Evolutionary conservation across 2,113 vertebrate species (phyloP).

Genomic region (Xyliphius kryptos): DNA sequence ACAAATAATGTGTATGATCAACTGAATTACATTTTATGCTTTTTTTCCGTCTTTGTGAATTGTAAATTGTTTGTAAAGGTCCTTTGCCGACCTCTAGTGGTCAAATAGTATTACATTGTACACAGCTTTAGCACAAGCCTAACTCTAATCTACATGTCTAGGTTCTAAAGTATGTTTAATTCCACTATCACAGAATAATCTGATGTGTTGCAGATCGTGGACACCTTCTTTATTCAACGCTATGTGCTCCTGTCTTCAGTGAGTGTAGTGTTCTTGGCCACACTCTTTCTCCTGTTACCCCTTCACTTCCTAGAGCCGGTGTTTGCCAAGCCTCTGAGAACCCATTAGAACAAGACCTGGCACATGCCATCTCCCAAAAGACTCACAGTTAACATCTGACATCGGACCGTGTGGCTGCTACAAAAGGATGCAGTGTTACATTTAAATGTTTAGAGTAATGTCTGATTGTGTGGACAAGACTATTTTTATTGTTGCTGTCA

Average conservation of each 20-base stretch:
- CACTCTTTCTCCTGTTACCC: constrained; percentile 75
- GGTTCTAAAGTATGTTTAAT: too few relatives aligned
- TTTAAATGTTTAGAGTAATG: too few relatives aligned
- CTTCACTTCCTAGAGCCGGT: constrained; percentile 77
- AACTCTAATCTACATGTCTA: too few relatives aligned
- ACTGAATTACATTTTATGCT: too few relatives aligned
- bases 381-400: constrained; percentile 26
- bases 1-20: too few relatives aligned
- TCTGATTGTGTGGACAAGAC: too few relatives aligned
- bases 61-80: constrained; percentile 20
- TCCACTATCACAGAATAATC: background rate
- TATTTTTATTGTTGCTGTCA: too few relatives aligned
- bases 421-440: constrained; percentile 20
- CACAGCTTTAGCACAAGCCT: too few relatives aligned
- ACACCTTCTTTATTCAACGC: constrained; percentile 80
- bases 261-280: constrained; percentile 62
- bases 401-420: constrained; percentile 35
- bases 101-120: background rate
- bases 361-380: constrained; percentile 11
- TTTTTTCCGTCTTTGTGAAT: too few relatives aligned
- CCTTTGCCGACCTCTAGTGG: constrained; percentile 63
- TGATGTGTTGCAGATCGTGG: constrained; percentile 68
- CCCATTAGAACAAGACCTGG: constrained; percentile 44
- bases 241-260: constrained; percentile 73
- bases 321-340: constrained; percentile 73